These are phyloP conservation scores for Neotoma lepida DNA, from an alignment of 2,113 vertebrate species.

Conservation along the genomic window DNA sequence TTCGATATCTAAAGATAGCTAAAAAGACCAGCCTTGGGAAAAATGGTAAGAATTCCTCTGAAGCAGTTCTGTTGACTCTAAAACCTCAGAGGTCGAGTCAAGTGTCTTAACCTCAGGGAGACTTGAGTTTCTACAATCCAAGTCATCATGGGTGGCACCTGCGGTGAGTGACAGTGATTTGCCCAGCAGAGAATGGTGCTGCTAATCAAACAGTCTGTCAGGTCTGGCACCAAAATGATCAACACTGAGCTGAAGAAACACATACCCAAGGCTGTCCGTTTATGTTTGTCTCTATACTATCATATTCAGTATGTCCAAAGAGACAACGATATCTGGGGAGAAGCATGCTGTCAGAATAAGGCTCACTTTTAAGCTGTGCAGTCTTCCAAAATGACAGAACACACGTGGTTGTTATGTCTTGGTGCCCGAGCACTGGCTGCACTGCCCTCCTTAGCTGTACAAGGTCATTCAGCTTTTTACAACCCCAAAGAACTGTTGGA, in stretches of 20 bases:
- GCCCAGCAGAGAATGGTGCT: not conserved
- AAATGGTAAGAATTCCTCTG: constrained; percentile 43
- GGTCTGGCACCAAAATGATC: not conserved
- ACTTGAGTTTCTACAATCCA: constrained; percentile 19
- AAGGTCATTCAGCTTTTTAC: not conserved
- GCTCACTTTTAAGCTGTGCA: constrained; percentile 39
- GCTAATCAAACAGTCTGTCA: not conserved
- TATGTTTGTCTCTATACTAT: not conserved
- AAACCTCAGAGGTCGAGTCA: constrained; percentile 50
- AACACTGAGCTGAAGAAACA: not conserved
- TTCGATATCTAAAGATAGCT: constrained; percentile 54
- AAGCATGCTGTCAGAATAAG: constrained; percentile 31
- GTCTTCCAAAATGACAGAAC: constrained; percentile 21
- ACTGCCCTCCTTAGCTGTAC: not conserved
- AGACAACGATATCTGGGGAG: not conserved
- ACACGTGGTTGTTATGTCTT: not conserved
- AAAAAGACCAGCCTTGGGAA: constrained; percentile 61
- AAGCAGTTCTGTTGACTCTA: constrained; percentile 26
- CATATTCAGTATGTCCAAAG: not conserved
- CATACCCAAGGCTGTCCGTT: not conserved
- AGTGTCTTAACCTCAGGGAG: constrained; percentile 51
- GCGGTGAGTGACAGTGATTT: not conserved
- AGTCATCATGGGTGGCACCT: constrained; percentile 10
- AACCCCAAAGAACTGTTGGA: not conserved
- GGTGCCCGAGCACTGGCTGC: not conserved